These are phyloP conservation scores for Vanessa tameamea DNA, from an alignment of 1,140 invertebrate species.

Conservation along the genomic window DNA sequence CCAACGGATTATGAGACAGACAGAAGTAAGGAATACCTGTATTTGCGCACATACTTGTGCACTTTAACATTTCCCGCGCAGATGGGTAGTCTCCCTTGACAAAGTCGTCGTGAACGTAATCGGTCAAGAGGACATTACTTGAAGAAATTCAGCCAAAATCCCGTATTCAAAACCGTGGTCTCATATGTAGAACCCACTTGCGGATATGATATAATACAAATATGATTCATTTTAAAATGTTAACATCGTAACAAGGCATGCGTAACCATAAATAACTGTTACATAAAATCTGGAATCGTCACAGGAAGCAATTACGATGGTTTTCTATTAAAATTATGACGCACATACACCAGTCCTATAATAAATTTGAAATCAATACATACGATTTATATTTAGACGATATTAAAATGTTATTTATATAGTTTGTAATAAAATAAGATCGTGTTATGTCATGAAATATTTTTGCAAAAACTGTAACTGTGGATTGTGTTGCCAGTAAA, in stretches of 20 bases:
- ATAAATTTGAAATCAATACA: slow-evolving; percentile 62
- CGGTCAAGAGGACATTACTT: too few species aligned
- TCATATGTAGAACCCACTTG: too few species aligned
- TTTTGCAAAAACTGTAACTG: too few species aligned
- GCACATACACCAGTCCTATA: slow-evolving; percentile 55
- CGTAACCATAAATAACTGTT: background rate
- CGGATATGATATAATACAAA: background rate
- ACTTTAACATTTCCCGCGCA: too few species aligned
- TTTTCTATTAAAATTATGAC: slow-evolving; percentile 47
- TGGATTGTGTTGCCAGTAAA: too few species aligned
- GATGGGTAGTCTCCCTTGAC: too few species aligned
- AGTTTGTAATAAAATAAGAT: background rate
- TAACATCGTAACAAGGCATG: background rate
- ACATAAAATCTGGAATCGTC: slow-evolving; percentile 5
- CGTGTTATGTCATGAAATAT: background rate
- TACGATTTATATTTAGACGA: slow-evolving; percentile 37
- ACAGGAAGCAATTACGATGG: background rate
- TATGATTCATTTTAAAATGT: background rate
- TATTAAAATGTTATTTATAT: slow-evolving; percentile 28
- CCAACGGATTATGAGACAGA: too few species aligned
- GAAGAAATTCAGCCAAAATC: too few species aligned
- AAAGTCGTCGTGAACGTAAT: too few species aligned
- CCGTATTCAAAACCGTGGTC: too few species aligned
- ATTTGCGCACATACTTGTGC: too few species aligned
- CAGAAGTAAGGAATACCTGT: too few species aligned